phyloP scores from a whole-genome alignment of 2,797 vertebrate species.

The Anguilla anguilla region DNA sequence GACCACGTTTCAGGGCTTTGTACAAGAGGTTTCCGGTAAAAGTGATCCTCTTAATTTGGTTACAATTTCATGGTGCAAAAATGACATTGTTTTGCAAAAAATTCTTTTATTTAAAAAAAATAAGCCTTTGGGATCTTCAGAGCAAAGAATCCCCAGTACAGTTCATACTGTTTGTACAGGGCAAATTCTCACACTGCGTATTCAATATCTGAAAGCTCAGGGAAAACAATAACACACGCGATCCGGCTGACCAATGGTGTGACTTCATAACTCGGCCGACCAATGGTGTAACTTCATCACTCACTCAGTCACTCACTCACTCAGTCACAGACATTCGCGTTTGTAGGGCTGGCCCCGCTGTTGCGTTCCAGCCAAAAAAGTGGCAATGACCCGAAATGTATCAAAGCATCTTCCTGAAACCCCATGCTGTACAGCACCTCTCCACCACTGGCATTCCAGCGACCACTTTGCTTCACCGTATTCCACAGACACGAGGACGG shows the following conservation, averaged over 20 bases:
- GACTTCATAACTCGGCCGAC: too few species aligned
- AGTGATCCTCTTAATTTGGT: background rate
- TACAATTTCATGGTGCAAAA: background rate
- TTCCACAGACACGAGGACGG: background rate
- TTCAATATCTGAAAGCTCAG: background rate
- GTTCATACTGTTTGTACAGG: background rate
- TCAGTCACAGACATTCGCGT: too few species aligned
- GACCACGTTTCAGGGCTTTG: background rate
- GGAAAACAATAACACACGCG: too few species aligned
- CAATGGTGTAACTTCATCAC: too few species aligned
- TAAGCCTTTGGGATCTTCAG: background rate
- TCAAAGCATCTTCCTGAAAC: background rate
- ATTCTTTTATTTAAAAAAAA: background rate
- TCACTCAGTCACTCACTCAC: too few species aligned
- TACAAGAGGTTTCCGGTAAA: background rate
- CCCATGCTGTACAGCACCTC: background rate
- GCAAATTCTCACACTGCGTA: background rate
- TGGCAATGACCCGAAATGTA: background rate
- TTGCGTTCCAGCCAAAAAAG: background rate
- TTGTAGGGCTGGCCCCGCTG: too few species aligned
- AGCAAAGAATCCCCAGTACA: background rate
- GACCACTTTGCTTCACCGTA: background rate
- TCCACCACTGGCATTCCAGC: background rate
- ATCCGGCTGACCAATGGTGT: too few species aligned
- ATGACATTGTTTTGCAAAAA: background rate